phyloP scores from a whole-genome alignment of 2,797 vertebrate genomes.

The Sternotherus odoratus region DNA sequence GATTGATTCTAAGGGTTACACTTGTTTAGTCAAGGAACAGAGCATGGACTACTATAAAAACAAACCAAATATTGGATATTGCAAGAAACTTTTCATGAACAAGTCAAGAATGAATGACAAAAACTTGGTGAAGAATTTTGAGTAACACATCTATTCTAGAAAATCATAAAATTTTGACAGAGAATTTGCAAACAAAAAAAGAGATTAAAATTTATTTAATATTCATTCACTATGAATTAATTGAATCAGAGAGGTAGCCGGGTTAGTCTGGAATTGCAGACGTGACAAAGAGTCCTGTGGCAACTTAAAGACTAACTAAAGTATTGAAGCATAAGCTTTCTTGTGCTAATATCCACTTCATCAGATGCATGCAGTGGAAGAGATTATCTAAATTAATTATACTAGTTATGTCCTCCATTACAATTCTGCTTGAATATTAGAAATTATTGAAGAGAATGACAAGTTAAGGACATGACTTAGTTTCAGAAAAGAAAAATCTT shows the following conservation, averaged over 20 bases:
- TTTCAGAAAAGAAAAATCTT: background rate
- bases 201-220: background rate
- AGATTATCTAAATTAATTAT: no score
- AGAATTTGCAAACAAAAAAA: background rate
- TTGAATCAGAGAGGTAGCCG: no score
- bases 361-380: no score
- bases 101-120: background rate
- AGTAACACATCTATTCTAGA: background rate
- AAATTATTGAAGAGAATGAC: background rate
- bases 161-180: background rate
- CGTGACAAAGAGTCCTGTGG: no score
- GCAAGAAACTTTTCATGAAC: background rate
- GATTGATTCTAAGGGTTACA: background rate
- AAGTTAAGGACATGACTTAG: background rate
- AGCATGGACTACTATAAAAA: background rate
- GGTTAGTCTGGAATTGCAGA: no score
- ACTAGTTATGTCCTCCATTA: background rate
- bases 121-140: background rate
- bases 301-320: no score
- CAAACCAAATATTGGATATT: background rate
- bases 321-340: no score
- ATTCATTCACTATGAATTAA: rapidly evolving
- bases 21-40: background rate
- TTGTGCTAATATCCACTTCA: no score
- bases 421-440: background rate